Percentiles rank a stretch among this genome's conserved stretches.
phyloP scores from a whole-genome alignment of 2,888 invertebrate genomes.

The Tortrix viridana region DNA sequence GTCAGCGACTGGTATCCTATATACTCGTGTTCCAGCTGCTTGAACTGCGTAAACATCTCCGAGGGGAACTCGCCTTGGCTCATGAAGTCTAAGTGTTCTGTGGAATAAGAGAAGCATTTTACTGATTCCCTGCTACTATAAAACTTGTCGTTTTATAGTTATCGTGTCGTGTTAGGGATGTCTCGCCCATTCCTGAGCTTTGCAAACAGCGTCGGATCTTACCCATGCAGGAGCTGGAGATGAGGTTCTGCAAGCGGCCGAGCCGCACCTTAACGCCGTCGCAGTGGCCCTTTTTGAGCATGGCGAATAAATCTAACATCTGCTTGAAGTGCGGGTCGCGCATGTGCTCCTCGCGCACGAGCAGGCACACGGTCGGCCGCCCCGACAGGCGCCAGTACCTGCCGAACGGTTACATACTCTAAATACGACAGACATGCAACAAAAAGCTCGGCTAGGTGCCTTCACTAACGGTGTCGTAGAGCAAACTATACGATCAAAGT shows the following conservation, averaged over 20 bases:
- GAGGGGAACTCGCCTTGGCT: constrained; percentile 90
- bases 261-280: constrained; percentile 98
- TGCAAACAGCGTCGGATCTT: constrained; percentile 44
- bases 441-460: neutral
- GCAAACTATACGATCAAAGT: too few species aligned
- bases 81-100: constrained; percentile 98
- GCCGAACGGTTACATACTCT: neutral
- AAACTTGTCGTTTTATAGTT: too few species aligned
- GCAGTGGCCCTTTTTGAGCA: constrained; percentile 98
- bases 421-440: neutral
- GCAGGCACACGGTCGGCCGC: constrained; percentile 97
- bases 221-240: constrained; percentile 99
- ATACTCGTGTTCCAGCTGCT: constrained; percentile 95
- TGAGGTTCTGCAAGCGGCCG: constrained; percentile 96
- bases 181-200: too few species aligned
- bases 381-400: constrained; percentile 99
- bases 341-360: constrained; percentile 98
- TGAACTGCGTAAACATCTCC: constrained; percentile 91
- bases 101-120: constrained; percentile 32
- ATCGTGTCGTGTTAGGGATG: too few species aligned
- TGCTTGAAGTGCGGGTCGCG: constrained; percentile 98
- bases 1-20: constrained; percentile 98
- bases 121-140: neutral
- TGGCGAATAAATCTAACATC: constrained; percentile 97
- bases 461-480: neutral